Evolutionary conservation across 2,113 vertebrate species (phyloP), one percentile per base, ranked within the genome.

Genomic region (Hoplias malabaricus): DNA sequence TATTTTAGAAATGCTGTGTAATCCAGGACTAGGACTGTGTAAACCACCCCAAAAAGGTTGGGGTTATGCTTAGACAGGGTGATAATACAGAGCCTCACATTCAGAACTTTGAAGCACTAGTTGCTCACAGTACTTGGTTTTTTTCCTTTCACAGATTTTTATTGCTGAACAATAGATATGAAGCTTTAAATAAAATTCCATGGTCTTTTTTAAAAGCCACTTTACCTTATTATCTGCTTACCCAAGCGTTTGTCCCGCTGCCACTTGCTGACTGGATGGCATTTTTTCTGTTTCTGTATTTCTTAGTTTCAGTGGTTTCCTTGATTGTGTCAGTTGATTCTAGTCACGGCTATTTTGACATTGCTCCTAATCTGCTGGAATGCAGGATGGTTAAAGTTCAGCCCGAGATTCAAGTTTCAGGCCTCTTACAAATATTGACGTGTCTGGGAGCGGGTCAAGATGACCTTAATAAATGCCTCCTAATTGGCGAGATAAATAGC

Each of bases 311-410:
- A 34, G 66, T 23, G 71, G 80, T 77, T 82, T 82, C 31, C 43
- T 70, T 75, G 31, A 79, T 40, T 38, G 59, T 67, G 40, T 82
- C 59, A 61, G 66, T 67, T 43, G 40, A 50, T 29, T 57, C 33
- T 48, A 43, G 43, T 63, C 62, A 48, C 77, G 29, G 69, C 54
- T 83, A 83, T 88, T 76, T 81, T 78, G 68, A 66, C 66, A 29
- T 77, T 90, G 84, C 80, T 80, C 74, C 54, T 82, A 87, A 89
- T 90, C 86, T 84, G 80, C 73, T 70, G 83, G 88, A 91, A 90
- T 90, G 86, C 82, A 67, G 68, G n/a, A 42, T 57, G 86, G 86
- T 82, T 88, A 90, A 89, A 88, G 89, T 92, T 92, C 88, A 90
- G 82, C 3, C 56, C 33, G 86, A 84, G 86, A 83, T 88, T 83